Conservation (phyloP, 2,113 vertebrate genomes). For the Hiodon alosoides region DNA sequence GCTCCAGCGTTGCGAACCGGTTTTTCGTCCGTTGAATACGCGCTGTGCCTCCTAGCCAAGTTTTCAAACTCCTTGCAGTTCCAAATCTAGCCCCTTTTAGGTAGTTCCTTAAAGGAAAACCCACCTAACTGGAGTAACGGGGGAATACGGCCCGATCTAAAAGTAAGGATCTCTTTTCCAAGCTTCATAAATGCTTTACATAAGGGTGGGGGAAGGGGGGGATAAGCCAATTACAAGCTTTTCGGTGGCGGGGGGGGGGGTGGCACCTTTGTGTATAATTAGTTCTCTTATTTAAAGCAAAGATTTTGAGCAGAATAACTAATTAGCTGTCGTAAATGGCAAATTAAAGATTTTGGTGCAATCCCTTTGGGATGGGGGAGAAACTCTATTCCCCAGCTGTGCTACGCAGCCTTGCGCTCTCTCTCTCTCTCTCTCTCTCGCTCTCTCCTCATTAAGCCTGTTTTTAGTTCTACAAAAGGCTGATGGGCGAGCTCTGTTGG, state of each 20-base stretch:
- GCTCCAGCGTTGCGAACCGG: no score
- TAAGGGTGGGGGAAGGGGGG: conserved; percentile 51
- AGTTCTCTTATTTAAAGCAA: conserved; percentile 92
- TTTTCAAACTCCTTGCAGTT: no score
- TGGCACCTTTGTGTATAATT: conserved; percentile 85
- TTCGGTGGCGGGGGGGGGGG: conserved; percentile 71
- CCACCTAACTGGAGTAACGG: not conserved
- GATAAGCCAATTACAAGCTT: conserved; percentile 77
- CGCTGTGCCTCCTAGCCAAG: no score
- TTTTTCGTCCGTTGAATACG: no score
- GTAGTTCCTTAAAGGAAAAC: not conserved
- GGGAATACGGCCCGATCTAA: not conserved
- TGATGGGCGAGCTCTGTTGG: conserved; percentile 70
- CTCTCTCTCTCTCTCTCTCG: conserved; percentile 19
- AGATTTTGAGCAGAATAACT: conserved; percentile 89
- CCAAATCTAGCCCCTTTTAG: no score
- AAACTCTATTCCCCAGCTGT: conserved; percentile 53
- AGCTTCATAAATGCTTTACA: conserved; percentile 50
- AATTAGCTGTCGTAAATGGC: conserved; percentile 91
- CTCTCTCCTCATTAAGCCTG: conserved; percentile 78
- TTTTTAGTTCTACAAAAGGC: conserved; percentile 68
- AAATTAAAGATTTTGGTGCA: conserved; percentile 83
- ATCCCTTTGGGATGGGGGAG: conserved; percentile 67
- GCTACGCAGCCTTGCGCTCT: conserved; percentile 26
- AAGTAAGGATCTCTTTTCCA: not conserved